Evolutionary conservation across 1,140 invertebrate genomes (phyloP).

Genomic region (Brachionus sp.): DNA sequence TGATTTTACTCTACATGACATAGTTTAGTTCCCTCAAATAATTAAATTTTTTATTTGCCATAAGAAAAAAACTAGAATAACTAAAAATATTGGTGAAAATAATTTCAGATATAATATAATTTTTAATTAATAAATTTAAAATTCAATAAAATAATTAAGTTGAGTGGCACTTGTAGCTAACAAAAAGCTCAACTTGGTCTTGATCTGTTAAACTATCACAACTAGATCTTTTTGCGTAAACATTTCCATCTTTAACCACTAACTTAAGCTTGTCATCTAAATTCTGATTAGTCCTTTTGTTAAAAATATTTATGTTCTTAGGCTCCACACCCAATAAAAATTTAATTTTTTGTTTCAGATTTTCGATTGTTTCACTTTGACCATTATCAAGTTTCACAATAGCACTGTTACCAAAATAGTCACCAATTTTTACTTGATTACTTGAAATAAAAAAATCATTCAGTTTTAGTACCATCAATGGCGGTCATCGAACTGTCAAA

Average conservation of each 20-base stretch:
- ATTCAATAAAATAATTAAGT: not conserved
- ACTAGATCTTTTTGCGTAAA: not conserved
- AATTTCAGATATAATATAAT: too few species aligned
- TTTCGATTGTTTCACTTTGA: constrained; percentile 2
- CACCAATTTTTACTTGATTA: not conserved
- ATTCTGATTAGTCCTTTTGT: constrained; percentile 8
- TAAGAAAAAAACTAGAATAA: not conserved
- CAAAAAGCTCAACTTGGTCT: constrained; percentile 14
- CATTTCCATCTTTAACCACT: not conserved
- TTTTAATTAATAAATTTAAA: too few species aligned
- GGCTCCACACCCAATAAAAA: constrained; percentile 13
- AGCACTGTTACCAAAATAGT: constrained; percentile 23
- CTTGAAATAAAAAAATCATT: not conserved
- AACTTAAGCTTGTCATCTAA: not conserved
- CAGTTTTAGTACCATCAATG: too few species aligned
- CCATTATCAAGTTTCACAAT: not conserved
- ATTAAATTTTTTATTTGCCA: not conserved
- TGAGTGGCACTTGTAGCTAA: not conserved
- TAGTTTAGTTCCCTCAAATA: not conserved
- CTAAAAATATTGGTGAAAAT: not conserved
- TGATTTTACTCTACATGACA: not conserved
- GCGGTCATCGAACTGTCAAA: too few species aligned
- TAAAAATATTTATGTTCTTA: not conserved
- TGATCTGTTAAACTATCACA: not conserved
- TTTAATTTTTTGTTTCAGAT: constrained; percentile 15